Evolutionary conservation across 2,888 invertebrate genomes (phyloP).

Genomic region (Meganola albula): DNA sequence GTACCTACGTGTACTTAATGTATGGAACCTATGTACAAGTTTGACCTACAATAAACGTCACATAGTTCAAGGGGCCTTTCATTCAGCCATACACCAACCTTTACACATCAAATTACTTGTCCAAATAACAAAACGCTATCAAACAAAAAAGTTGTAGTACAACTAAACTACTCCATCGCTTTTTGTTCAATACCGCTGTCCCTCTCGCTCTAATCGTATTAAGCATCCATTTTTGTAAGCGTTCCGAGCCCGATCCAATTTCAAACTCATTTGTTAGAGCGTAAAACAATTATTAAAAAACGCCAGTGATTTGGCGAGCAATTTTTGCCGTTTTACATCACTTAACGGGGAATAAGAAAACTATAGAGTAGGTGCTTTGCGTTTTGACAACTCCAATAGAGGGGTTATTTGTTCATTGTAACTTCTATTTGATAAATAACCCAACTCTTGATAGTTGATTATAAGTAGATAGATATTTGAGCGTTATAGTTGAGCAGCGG

Average conservation of each 20-base stretch:
- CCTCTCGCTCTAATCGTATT: conserved; percentile 79
- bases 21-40: no score
- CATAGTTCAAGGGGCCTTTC: no score
- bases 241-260: conserved; percentile 80
- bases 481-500: no score
- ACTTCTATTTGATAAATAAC: no score
- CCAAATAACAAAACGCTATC: conserved; percentile 44
- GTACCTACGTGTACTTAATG: no score
- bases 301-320: conserved; percentile 66
- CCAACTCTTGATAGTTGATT: no score
- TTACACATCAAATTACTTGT: no score
- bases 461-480: no score
- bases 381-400: not conserved
- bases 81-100: no score
- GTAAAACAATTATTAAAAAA: conserved; percentile 78
- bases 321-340: conserved; percentile 68
- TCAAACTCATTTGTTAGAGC: conserved; percentile 82
- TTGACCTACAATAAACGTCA: no score
- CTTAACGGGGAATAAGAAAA: conserved; percentile 39
- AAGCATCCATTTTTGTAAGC: conserved; percentile 82
- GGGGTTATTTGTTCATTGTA: not conserved
- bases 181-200: conserved; percentile 34
- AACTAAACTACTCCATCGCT: conserved; percentile 26
- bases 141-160: conserved; percentile 34
- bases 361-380: conserved; percentile 16